These are phyloP conservation scores for Nomada fabriciana DNA, from an alignment of 2,888 invertebrate genomes.

Conservation along the genomic window DNA sequence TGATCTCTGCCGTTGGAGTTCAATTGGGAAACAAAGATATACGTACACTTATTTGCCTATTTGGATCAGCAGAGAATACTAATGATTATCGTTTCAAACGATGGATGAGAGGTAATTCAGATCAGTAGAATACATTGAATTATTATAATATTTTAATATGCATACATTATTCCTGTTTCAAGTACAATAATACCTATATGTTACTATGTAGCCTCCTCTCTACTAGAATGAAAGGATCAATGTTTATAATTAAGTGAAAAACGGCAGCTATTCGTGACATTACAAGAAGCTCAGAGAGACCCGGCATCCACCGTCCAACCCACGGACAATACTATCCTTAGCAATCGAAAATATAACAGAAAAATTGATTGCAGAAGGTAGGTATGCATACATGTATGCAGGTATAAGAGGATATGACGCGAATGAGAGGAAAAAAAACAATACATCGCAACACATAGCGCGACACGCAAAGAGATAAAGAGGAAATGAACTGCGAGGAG, in stretches of 20 bases:
- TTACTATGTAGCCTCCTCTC: background rate
- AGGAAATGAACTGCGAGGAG: constrained; percentile 35
- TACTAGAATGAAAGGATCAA: background rate
- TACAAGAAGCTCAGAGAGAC: background rate
- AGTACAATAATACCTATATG: background rate
- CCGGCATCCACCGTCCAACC: background rate
- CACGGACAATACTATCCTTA: background rate
- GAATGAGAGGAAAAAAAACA: background rate
- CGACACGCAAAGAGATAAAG: constrained; percentile 32
- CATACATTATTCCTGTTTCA: background rate
- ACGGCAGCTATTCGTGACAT: background rate
- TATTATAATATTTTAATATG: background rate
- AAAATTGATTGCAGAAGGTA: background rate
- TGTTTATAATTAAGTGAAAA: background rate
- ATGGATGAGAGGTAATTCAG: background rate
- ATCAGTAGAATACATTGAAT: background rate
- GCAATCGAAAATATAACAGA: background rate
- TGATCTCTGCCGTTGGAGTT: constrained; percentile 22
- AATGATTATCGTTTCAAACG: too few relatives aligned
- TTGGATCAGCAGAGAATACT: too few relatives aligned
- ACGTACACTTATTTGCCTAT: background rate
- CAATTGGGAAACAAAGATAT: constrained; percentile 18
- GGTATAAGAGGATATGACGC: background rate
- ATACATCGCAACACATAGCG: background rate
- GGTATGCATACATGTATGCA: too few relatives aligned